These are phyloP conservation scores for Sebastiscus tertius DNA, from an alignment of 2,797 vertebrate species.

Conservation along the genomic window DNA sequence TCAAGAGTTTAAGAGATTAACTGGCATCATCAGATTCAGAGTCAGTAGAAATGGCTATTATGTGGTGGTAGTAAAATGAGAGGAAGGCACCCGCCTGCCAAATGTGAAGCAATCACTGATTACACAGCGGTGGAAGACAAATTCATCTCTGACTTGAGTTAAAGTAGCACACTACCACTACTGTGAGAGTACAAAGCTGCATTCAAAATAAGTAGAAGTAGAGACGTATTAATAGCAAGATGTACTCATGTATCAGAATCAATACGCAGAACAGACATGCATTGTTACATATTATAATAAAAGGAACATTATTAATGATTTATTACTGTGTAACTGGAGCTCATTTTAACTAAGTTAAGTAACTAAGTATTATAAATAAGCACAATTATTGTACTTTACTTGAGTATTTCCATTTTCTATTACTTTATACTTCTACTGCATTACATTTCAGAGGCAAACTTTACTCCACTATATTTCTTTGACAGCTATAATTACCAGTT, in stretches of 20 bases:
- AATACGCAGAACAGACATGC: too few relatives aligned
- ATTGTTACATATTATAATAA: neutral
- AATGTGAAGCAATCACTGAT: slow-evolving; percentile 6
- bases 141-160: neutral
- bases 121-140: neutral
- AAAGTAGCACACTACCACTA: neutral
- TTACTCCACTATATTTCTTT: neutral
- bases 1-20: slow-evolving; percentile 3
- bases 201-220: too few relatives aligned
- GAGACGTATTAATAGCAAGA: neutral
- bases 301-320: neutral
- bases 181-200: too few relatives aligned
- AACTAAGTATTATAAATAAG: neutral
- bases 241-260: neutral
- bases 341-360: too few relatives aligned
- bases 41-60: neutral
- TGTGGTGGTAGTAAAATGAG: slow-evolving; percentile 18
- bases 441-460: neutral
- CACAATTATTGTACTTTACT: neutral
- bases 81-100: neutral
- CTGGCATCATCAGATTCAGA: neutral
- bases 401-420: neutral
- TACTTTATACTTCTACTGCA: neutral
- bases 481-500: too few relatives aligned
- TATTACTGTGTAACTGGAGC: neutral